Conservation (phyloP, 2,888 invertebrate species). For the Pasiphila rectangulata region DNA sequence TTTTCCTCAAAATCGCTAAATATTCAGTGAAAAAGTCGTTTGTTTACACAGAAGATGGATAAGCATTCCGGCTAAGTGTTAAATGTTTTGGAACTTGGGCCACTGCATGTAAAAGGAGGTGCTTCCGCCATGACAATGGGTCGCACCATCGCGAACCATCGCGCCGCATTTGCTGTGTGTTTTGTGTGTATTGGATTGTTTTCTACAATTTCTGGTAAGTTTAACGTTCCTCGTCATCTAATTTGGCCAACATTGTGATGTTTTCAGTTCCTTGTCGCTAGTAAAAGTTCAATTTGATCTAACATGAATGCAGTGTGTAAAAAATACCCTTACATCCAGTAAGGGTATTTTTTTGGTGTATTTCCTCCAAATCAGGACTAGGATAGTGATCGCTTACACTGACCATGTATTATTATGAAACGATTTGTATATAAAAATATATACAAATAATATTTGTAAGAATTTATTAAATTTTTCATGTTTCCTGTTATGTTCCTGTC, state of each 20-base stretch:
- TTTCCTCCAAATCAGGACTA: not conserved
- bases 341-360: slow-evolving; percentile 10
- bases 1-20: slow-evolving; percentile 66
- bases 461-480: too few relatives aligned
- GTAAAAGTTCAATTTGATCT: not conserved
- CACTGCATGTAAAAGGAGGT: slow-evolving; percentile 60
- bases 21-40: slow-evolving; percentile 57
- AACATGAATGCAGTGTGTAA: slow-evolving; percentile 18
- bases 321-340: too few relatives aligned
- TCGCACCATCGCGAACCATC: slow-evolving; percentile 63
- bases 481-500: too few relatives aligned
- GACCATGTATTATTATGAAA: too few relatives aligned
- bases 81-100: slow-evolving; percentile 49
- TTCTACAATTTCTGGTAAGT: slow-evolving; percentile 70
- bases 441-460: too few relatives aligned
- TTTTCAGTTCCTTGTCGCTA: not conserved
- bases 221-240: slow-evolving; percentile 35
- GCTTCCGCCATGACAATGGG: slow-evolving; percentile 78
- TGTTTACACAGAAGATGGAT: slow-evolving; percentile 65
- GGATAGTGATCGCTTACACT: not conserved
- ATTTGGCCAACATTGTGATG: slow-evolving; percentile 14
- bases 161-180: slow-evolving; percentile 66
- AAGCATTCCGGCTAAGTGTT: slow-evolving; percentile 62
- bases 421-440: too few relatives aligned
- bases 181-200: slow-evolving; percentile 68